Evolutionary conservation across 2,888 invertebrate species (phyloP).

Genomic region (Apamea monoglypha): DNA sequence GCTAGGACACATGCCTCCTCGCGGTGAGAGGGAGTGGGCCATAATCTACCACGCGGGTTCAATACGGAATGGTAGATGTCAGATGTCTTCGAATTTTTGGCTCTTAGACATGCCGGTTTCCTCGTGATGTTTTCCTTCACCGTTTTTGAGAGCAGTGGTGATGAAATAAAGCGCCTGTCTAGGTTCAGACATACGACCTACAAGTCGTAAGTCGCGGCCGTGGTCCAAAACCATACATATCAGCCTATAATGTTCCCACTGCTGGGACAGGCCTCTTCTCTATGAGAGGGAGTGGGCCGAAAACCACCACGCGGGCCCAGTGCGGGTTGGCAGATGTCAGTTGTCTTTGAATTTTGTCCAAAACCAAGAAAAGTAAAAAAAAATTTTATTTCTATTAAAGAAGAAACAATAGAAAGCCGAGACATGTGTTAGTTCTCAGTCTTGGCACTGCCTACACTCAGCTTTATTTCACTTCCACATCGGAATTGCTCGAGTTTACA

Average conservation of each 20-base stretch:
- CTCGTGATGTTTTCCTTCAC: background rate
- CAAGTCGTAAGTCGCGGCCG: background rate
- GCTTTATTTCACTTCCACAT: conserved; percentile 30
- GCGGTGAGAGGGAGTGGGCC: background rate
- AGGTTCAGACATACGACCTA: background rate
- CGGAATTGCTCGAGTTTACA: conserved; percentile 31
- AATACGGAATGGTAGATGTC: background rate
- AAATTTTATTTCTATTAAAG: background rate
- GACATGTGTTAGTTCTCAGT: conserved; percentile 8
- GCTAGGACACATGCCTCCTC: background rate
- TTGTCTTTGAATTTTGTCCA: too few relatives aligned
- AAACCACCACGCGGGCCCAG: too few relatives aligned
- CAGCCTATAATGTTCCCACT: too few relatives aligned
- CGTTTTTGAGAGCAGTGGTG: background rate
- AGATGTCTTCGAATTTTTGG: background rate
- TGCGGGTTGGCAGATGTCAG: too few relatives aligned
- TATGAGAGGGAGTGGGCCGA: too few relatives aligned
- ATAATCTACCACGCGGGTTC: background rate
- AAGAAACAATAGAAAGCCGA: background rate
- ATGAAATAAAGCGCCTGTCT: too few relatives aligned
- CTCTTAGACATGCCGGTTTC: too few relatives aligned
- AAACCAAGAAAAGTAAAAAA: background rate
- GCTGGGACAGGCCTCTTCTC: too few relatives aligned
- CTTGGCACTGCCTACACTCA: conserved; percentile 9
- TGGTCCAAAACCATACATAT: background rate